Evolutionary conservation across 2,113 vertebrate genomes (phyloP).

Genomic region (Eptesicus fuscus): DNA sequence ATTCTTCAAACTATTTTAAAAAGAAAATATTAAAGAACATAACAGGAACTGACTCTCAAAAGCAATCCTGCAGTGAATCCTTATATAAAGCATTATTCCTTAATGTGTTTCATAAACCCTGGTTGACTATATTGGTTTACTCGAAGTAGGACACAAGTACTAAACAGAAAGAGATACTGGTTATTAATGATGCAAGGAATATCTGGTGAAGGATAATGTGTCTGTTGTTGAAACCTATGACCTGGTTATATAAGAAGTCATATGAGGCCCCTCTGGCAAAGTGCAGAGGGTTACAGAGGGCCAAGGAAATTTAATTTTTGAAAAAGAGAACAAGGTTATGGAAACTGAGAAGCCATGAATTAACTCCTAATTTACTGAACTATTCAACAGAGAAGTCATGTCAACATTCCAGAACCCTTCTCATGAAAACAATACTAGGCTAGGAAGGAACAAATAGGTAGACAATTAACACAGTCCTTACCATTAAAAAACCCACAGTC

Average conservation of each 20-base stretch:
- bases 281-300: background rate
- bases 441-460: background rate
- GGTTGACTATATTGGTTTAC: background rate
- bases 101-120: background rate
- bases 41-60: background rate
- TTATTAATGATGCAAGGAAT: conserved; percentile 57
- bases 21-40: background rate
- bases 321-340: background rate
- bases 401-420: background rate
- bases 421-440: background rate
- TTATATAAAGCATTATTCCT: background rate
- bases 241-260: background rate
- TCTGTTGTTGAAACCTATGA: conserved; percentile 13
- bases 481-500: background rate
- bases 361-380: background rate
- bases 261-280: background rate
- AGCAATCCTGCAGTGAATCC: background rate
- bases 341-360: background rate
- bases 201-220: conserved; percentile 41
- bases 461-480: background rate
- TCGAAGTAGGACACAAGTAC: conserved; percentile 5
- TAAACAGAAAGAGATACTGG: conserved; percentile 46
- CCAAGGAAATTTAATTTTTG: background rate
- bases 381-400: background rate
- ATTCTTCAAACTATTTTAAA: conserved; percentile 2